Evolutionary conservation across 2,113 vertebrate species (phyloP), one percentile per base, ranked within the genome.

Genomic region (Rafetus swinhoei): DNA sequence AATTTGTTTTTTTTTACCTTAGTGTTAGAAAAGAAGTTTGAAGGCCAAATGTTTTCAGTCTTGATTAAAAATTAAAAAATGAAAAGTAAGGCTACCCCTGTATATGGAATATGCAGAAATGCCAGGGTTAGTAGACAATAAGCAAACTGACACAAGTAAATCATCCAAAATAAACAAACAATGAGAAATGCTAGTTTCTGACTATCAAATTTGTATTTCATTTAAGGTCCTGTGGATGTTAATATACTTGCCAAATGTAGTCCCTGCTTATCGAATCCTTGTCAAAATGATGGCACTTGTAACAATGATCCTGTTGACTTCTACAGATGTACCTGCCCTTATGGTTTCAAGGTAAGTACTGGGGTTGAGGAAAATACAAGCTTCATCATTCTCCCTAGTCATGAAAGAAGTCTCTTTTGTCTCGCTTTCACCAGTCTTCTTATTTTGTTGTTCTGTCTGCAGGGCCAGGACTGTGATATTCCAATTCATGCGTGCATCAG

Each of bases 201-300:
- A 97, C 65, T 81, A 50, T 93, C 1, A 2, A 89, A 94, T 94
- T 95, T 97, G 29, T 97, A 69, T 97, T 90, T 92, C n/a, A 81
- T 95, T 97, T 84, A 98, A 99, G 99, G 99, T 83, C 99, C 99
- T 0, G 97, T 99, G 83, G 99, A 99, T 95, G 89, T 99, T 85
- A 98, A 57, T 90, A 99, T 99, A 96, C 98, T 99, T 93, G 99
- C 99, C 45, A 99, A 99, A 94, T 99, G 99, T 96, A 98, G 99
- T n/a, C 99, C 99, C 6, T 99, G 99, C 92, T 97, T 99, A 87
- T 99, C 99, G 55, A 99, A 98, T 95, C 99, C 99, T 1, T 99
- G 99, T 98, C 99, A 99, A 97, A 99, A 99, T 50, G 99, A 99
- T 57, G 99, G 99, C 88, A 99, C 99, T 56, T 99, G 99, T 97